A percentile compares a stretch with the other conserved stretches of the same genome.
Conservation (phyloP, 2,113 vertebrate genomes). For the Porphyrio hochstetteri region DNA sequence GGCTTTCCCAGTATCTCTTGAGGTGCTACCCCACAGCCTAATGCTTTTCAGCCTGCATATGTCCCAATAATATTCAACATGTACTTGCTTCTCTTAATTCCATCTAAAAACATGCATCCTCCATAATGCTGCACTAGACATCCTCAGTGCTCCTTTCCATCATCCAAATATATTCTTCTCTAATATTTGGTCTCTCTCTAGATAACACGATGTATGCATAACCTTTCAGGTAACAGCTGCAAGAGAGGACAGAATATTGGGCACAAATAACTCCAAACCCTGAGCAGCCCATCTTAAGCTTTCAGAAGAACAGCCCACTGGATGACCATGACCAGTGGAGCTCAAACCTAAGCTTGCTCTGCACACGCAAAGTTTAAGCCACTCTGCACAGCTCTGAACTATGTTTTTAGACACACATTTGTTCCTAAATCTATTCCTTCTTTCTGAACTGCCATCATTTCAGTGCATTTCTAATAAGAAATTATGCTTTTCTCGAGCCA, state of each 20-base stretch:
- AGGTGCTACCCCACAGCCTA: not conserved
- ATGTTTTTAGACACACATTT: not conserved
- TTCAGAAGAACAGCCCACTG: not conserved
- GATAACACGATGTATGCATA: not conserved
- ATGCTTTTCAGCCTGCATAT: not conserved
- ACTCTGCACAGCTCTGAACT: not conserved
- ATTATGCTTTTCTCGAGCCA: not conserved
- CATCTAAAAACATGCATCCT: not conserved
- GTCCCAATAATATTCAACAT: not conserved
- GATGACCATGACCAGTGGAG: not conserved
- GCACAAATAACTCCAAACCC: not conserved
- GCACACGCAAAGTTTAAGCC: not conserved
- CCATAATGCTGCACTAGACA: not conserved
- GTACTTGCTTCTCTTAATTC: not conserved
- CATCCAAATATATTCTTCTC: not conserved
- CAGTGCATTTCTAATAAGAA: not conserved
- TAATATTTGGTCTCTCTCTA: not conserved
- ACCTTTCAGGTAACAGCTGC: not conserved
- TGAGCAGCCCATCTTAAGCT: not conserved
- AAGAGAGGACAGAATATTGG: not conserved
- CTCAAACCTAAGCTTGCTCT: not conserved
- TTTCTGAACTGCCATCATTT: not conserved
- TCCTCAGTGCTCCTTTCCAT: not conserved
- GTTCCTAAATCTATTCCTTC: not conserved
- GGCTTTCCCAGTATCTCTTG: not conserved